Conservation (phyloP, 2,888 invertebrate genomes). For the Unio delphinus region DNA sequence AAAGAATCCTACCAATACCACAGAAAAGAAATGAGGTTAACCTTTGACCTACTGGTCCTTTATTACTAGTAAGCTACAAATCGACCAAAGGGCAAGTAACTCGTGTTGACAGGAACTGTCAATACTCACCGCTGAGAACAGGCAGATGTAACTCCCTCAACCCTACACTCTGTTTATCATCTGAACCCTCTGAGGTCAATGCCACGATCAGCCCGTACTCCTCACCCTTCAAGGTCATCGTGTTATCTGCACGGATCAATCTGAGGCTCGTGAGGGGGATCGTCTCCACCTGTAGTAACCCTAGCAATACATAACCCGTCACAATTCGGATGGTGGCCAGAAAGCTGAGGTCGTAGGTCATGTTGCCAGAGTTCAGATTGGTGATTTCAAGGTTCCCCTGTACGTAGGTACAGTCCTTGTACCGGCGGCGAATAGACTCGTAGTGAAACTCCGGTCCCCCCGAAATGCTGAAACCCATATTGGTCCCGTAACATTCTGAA, state of each 20-base stretch:
- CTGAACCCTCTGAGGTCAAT: slow-evolving; percentile 72
- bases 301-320: slow-evolving; percentile 96
- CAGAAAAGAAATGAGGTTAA: too few species aligned
- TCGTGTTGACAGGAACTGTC: background rate
- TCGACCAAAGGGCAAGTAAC: too few species aligned
- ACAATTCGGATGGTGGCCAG: slow-evolving; percentile 92
- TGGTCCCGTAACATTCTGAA: slow-evolving; percentile 58
- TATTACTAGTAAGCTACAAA: too few species aligned
- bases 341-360: slow-evolving; percentile 90
- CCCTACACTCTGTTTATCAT: slow-evolving; percentile 76
- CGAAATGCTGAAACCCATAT: slow-evolving; percentile 53
- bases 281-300: slow-evolving; percentile 80
- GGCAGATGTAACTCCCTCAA: slow-evolving; percentile 60
- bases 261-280: slow-evolving; percentile 90
- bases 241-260: slow-evolving; percentile 92
- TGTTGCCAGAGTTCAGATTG: slow-evolving; percentile 79
- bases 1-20: too few species aligned
- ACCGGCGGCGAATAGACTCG: slow-evolving; percentile 74
- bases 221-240: slow-evolving; percentile 81
- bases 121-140: slow-evolving; percentile 56
- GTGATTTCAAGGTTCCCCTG: slow-evolving; percentile 98
- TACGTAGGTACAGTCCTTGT: slow-evolving; percentile 97
- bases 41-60: too few species aligned
- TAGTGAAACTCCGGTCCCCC: slow-evolving; percentile 55
- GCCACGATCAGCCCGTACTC: slow-evolving; percentile 63